Conservation (phyloP, 2,797 vertebrate species). For the Ambastaia sidthimunki region DNA sequence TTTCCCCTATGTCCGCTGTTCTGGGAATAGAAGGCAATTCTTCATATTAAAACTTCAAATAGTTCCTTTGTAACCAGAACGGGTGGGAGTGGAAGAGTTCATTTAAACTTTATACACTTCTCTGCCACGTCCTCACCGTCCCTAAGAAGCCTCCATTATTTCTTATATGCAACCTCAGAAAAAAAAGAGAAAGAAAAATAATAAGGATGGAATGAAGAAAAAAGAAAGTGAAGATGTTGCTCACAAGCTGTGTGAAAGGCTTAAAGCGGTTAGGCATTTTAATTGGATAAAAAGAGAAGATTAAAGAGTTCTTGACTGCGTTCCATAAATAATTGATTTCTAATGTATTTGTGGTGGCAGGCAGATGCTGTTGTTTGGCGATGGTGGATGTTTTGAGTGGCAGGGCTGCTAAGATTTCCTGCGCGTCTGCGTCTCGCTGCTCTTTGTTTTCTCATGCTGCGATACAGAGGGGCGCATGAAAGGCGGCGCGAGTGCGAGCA, state of each 20-base stretch:
- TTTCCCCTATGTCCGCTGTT: constrained; percentile 73
- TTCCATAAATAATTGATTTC: constrained; percentile 86
- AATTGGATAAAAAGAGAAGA: constrained; percentile 87
- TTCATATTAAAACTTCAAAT: constrained; percentile 82
- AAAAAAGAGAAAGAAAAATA: constrained; percentile 63
- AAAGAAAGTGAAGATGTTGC: constrained; percentile 68
- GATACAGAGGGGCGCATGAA: constrained; percentile 78
- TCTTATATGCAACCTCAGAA: constrained; percentile 74
- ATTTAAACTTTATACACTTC: constrained; percentile 83
- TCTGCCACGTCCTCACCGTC: constrained; percentile 73
- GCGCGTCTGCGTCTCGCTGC: constrained; percentile 70
- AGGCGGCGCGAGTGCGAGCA: constrained; percentile 75
- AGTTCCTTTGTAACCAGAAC: constrained; percentile 77
- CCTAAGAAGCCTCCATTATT: constrained; percentile 78
- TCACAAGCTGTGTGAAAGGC: constrained; percentile 73
- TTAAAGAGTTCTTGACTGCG: constrained; percentile 81
- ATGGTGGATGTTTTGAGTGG: constrained; percentile 78
- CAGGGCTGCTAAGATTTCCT: constrained; percentile 76
- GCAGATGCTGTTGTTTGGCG: constrained; percentile 77
- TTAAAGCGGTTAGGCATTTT: constrained; percentile 81
- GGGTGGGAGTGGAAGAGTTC: constrained; percentile 70
- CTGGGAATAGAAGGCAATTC: constrained; percentile 72
- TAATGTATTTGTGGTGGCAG: constrained; percentile 84
- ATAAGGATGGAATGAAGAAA: constrained; percentile 62
- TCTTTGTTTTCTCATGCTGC: constrained; percentile 77